Conservation (phyloP, 2,888 invertebrate species). For the Octodonta nipae region DNA sequence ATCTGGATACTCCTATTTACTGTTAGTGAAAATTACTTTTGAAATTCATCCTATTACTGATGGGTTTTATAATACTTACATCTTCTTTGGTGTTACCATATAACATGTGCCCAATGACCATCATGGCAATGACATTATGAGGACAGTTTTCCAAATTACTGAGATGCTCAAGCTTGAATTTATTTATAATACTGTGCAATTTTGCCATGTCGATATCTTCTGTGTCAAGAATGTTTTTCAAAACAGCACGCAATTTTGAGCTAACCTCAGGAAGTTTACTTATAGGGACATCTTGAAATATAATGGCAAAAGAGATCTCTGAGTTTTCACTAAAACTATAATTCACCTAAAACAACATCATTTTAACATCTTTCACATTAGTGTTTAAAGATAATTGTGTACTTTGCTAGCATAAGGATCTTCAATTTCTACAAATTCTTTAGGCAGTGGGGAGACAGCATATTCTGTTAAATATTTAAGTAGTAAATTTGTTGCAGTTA, state of each 20-base stretch:
- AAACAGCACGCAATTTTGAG: constrained; percentile 39
- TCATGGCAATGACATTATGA: constrained; percentile 61
- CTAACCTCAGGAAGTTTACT: constrained; percentile 51
- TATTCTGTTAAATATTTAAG: constrained; percentile 75
- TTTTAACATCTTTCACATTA: neutral
- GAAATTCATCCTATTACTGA: neutral
- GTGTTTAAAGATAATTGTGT: constrained; percentile 22
- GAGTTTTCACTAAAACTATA: constrained; percentile 62
- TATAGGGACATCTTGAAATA: constrained; percentile 62
- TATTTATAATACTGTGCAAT: constrained; percentile 57
- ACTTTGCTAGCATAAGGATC: constrained; percentile 72
- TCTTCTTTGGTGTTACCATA: constrained; percentile 63
- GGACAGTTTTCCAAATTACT: constrained; percentile 64
- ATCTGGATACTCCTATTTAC: no score
- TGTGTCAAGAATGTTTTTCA: constrained; percentile 37
- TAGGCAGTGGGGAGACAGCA: constrained; percentile 73
- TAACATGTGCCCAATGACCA: constrained; percentile 69
- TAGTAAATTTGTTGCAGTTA: constrained; percentile 53
- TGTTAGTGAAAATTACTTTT: constrained; percentile 6
- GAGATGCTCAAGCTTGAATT: constrained; percentile 53
- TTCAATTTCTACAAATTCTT: constrained; percentile 67
- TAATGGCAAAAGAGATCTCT: constrained; percentile 53
- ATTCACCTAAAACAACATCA: constrained; percentile 40
- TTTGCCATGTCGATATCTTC: constrained; percentile 61
- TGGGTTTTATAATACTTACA: constrained; percentile 42